Evolutionary conservation across 2,113 vertebrate genomes (phyloP).

Genomic region (Toxotes chatareus): DNA sequence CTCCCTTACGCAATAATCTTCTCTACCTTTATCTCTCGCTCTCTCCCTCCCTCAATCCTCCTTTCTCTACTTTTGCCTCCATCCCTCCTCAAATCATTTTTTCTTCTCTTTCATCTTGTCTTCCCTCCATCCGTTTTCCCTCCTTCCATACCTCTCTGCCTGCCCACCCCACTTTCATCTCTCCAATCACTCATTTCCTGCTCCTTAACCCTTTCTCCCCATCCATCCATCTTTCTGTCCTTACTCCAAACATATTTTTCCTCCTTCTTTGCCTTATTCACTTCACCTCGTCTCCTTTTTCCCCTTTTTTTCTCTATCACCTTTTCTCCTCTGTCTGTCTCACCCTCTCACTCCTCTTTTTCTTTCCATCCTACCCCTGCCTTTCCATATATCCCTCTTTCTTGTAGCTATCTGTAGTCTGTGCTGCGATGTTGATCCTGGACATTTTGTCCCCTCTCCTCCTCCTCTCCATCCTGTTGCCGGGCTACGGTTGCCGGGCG

Average conservation of each 20-base stretch:
- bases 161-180: conserved; percentile 10
- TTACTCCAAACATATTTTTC: conserved; percentile 5
- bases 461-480: conserved; percentile 85
- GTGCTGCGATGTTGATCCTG: conserved; percentile 86
- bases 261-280: background rate
- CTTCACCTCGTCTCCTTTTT: background rate
- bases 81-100: conserved; percentile 28
- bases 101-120: conserved; percentile 23
- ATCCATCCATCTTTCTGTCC: conserved; percentile 5
- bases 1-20: conserved; percentile 39
- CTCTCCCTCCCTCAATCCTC: background rate
- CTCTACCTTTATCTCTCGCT: conserved; percentile 26
- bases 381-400: background rate
- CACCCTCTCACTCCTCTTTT: background rate
- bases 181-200: conserved; percentile 27
- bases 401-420: conserved; percentile 49
- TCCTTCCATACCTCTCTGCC: conserved; percentile 28
- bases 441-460: conserved; percentile 85
- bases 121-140: conserved; percentile 14
- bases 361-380: background rate
- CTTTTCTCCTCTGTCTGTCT: background rate
- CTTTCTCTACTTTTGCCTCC: conserved; percentile 31
- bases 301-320: background rate
- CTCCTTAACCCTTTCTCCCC: background rate
- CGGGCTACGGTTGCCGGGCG: conserved; percentile 81